Base-by-base conservation (phyloP, 2,113 vertebrate species). In the Hypanus sabinus region DNA sequence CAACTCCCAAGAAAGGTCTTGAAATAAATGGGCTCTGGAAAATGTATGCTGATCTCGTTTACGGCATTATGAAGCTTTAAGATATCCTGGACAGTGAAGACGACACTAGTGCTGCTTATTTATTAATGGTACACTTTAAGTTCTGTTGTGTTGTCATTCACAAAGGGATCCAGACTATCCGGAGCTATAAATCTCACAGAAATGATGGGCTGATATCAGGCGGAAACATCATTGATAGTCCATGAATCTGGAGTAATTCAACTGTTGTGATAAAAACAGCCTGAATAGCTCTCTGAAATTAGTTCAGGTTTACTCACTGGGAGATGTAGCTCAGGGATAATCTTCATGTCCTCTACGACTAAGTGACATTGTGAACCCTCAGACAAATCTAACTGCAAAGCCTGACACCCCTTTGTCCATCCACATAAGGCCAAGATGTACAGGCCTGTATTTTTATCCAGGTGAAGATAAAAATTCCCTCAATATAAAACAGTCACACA, bases 221-320 rank as follows among this genome's bases (percentile, higher is more conserved):
- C 90, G 94, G 94, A 94, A 95, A 94, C 94, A 83, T 68, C 16
- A 94, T 91, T 62, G 79, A 55, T n/a, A 80, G 5, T 38, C 57
- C 68, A 93, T 77, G 77, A 46, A 92, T 57, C 85, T 76, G 46
- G 38, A 77, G 73, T 33, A 81, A 75, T 94, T 94, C 12, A 94
- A 38, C 22, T 24, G 36, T 94, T 76, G 94, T 93, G 91, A 85
- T 91, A 80, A 94, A 85, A 94, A 80, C 87, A 94, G 87, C 71
- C 70, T 83, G 57, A 57, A 55, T 12, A 80, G 55, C 83, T 68
- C 73, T n/a, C 36, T 8, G 77, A 93, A 73, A 77, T 55, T 1
- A 12, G n/a, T 62, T 36, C 62, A 71, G 77, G 46, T 76, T 93
- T 94, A 70, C 77, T 88, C 91, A 93, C 75, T 90, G 70, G 62